These are phyloP conservation scores for Apomyelois bistriatella DNA, from an alignment of 2,888 invertebrate species.

Conservation along the genomic window DNA sequence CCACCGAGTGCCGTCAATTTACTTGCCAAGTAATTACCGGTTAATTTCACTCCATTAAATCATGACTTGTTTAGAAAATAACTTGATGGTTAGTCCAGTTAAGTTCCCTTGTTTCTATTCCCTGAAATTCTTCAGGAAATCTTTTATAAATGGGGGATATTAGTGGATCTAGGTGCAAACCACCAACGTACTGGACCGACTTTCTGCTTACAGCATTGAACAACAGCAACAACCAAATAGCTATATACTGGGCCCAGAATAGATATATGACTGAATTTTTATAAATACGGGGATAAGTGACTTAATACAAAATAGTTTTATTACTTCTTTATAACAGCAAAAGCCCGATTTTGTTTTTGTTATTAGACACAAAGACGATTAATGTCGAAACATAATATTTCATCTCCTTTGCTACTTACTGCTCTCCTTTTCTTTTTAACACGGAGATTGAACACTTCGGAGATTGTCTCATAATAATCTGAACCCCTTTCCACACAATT, in stretches of 20 bases:
- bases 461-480: conserved; percentile 1
- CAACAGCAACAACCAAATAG: too few relatives aligned
- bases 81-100: neutral
- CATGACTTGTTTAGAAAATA: neutral
- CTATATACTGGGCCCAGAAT: too few relatives aligned
- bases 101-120: neutral
- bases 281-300: too few relatives aligned
- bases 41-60: neutral
- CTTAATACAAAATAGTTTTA: too few relatives aligned
- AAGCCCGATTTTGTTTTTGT: too few relatives aligned
- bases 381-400: neutral
- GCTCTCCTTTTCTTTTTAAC: neutral
- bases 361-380: neutral
- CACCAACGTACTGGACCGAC: too few relatives aligned
- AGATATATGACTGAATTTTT: too few relatives aligned
- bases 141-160: too few relatives aligned
- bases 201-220: too few relatives aligned
- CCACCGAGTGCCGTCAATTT: conserved; percentile 11
- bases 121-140: too few relatives aligned
- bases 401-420: neutral
- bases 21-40: conserved; percentile 14
- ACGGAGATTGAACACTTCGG: neutral
- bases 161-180: too few relatives aligned
- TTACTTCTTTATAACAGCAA: too few relatives aligned
- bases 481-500: conserved; percentile 9